Base-by-base conservation (phyloP, 2,113 vertebrate species). In the Colius striatus region DNA sequence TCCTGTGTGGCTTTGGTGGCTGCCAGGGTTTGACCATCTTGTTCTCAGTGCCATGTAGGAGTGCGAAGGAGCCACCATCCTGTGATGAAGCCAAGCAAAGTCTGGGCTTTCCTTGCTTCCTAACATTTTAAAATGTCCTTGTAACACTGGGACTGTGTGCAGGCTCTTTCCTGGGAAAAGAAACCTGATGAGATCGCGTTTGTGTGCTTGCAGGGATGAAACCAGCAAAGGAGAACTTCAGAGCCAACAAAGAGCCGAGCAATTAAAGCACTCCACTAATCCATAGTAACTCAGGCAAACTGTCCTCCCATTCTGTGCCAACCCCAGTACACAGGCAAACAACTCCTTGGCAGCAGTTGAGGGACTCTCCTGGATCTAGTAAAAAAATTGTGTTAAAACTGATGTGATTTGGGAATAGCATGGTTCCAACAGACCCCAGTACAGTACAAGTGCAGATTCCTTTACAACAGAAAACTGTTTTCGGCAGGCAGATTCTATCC, bases 301-400 rank as follows among this genome's bases (percentile, higher is more conserved):
- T 67, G 20, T 54, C n/a, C 18, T 89, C 66, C 53, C 11, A 26
- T 20, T 26, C 22, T 6, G 4, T 41, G 16, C 73, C 45, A 74
- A 34, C 19, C 45, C 54, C 54, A 75, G 12, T 67, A n/a, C 19
- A 26, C 43, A 32, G 72, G 16, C 30, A 72, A 54, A 47, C 23
- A 63, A 17, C 38, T 58, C 16, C 58, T 62, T 0, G 1, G 58
- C n/a, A 67, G 48, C 16, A 60, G 19, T 41, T 0, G 0, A 43
- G 2, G 1, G 16, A 25, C 15, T 77, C 22, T 77, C 9, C 36
- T 50, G 23, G 20, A 60, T 23, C 54, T 38, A 65, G 34, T 43
- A 38, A 70, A 87, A 83, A 61, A 19, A 8, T 48, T 84, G 51
- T 10, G 21, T 81, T 87, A 70, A 70, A 77, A 57, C 10, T 32